Conservation (phyloP, 2,888 invertebrate species). For the Nephrotoma appendiculata region DNA sequence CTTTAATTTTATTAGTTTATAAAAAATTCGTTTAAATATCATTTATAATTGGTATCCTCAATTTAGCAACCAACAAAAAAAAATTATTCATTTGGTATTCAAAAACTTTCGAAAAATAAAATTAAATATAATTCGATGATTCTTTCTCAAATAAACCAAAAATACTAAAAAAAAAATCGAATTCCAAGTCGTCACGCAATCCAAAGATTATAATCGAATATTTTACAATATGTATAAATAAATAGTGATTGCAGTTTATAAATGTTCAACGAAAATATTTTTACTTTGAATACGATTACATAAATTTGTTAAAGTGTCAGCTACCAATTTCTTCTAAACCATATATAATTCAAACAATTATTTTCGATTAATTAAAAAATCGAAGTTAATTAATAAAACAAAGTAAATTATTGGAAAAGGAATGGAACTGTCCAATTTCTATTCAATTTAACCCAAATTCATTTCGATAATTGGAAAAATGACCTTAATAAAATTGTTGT, state of each 20-base stretch:
- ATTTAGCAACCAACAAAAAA: not conserved
- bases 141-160: not conserved
- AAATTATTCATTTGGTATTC: not conserved
- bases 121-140: not conserved
- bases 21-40: not conserved
- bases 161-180: not conserved
- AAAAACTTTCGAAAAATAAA: not conserved
- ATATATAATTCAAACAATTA: not conserved
- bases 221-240: not conserved
- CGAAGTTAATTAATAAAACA: not conserved
- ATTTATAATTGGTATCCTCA: not conserved
- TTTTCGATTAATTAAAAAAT: not conserved
- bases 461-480: not conserved
- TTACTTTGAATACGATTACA: not conserved
- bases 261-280: not conserved
- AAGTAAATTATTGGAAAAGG: too few relatives aligned
- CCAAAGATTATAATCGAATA: not conserved
- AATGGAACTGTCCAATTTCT: not conserved
- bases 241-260: not conserved
- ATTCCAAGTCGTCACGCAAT: not conserved
- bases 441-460: not conserved
- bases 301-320: not conserved
- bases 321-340: not conserved
- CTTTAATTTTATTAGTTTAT: not conserved
- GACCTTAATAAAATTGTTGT: not conserved